Evolutionary conservation across 2,113 vertebrate genomes (phyloP), one percentile per base, ranked within the genome.

Genomic region (Phasianus colchicus): DNA sequence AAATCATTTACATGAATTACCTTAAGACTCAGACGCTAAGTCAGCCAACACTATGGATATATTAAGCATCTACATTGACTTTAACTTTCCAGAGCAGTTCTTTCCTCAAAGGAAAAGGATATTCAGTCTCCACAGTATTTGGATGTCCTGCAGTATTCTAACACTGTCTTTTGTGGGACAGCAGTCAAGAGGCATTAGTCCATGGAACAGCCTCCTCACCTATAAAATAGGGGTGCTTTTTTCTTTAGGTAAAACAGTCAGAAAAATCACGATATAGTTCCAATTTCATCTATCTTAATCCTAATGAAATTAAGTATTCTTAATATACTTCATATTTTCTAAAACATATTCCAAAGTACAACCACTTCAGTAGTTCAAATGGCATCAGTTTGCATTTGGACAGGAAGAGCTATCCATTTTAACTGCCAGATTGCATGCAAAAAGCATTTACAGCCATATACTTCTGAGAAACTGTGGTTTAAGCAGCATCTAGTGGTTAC

Each of bases 401-500:
- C 17, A 19, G 63, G 43, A 77, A 30, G 9, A 63, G 52, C 54
- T 43, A 16, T 4, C 4, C 22, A 19, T 32, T 21, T 34, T 2
- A 36, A 27, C 21, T 21, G 42, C 43, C 5, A 10, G 77, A 22
- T 7, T 48, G 48, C 30, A 50, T 1, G 0, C 25, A 58, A 65
- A 48, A 58, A 63, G 67, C 48, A n/a, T 38, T 34, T 15, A 5
- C 11, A 76, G 27, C 27, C 43, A 10, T 1, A 4, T 1, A 19
- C 43, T 36, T 36, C 57, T 12, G 30, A 69, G 32, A 25, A 93
- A 93, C 69, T n/a, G 74, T 43, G 89, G 67, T 75, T 93, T 94
- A 92, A 97, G 96, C 94, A 94, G 36, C 95, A 96, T 81, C 96
- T 97, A 96, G 97, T 96, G 97, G 93, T 58, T 79, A 50, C 52